Conservation (phyloP, 1,140 invertebrate genomes). For the Adelges cooleyi region DNA sequence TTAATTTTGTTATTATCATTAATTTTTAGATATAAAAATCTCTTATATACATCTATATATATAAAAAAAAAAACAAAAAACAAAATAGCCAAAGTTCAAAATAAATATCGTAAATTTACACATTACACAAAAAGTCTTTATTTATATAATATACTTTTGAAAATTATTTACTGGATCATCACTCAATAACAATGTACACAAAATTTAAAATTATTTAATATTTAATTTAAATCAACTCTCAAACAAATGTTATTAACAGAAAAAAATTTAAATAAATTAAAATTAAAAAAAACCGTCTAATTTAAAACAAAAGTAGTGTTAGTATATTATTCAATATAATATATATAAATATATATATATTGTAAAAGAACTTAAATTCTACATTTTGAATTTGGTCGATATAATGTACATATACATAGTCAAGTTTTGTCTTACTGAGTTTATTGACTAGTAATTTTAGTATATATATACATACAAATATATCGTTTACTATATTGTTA, state of each 20-base stretch:
- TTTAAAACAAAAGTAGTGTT: slow-evolving; percentile 20
- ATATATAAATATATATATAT: neutral
- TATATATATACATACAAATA: neutral
- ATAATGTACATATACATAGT: neutral
- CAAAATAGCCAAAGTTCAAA: no score
- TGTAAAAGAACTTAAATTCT: slow-evolving; percentile 26
- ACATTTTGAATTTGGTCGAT: slow-evolving; percentile 5
- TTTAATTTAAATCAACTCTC: slow-evolving; percentile 3
- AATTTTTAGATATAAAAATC: slow-evolving; percentile 25
- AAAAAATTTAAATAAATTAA: slow-evolving; percentile 1
- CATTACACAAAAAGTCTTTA: neutral
- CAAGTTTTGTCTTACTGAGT: slow-evolving; percentile 21
- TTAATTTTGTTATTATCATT: slow-evolving; percentile 20
- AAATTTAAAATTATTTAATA: neutral
- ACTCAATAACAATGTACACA: slow-evolving; percentile 12
- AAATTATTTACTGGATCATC: neutral
- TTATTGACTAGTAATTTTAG: slow-evolving; percentile 26
- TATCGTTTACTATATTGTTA: neutral
- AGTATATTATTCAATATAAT: slow-evolving; percentile 19
- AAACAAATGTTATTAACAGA: slow-evolving; percentile 16
- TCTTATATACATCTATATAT: neutral
- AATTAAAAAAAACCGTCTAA: slow-evolving; percentile 8
- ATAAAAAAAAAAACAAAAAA: no score
- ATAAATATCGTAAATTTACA: neutral
- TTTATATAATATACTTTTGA: slow-evolving; percentile 6